Percentiles rank a stretch among this genome's conserved stretches.
Conservation (phyloP, 2,797 vertebrate genomes). For the Neosilurus hyrtlii region DNA sequence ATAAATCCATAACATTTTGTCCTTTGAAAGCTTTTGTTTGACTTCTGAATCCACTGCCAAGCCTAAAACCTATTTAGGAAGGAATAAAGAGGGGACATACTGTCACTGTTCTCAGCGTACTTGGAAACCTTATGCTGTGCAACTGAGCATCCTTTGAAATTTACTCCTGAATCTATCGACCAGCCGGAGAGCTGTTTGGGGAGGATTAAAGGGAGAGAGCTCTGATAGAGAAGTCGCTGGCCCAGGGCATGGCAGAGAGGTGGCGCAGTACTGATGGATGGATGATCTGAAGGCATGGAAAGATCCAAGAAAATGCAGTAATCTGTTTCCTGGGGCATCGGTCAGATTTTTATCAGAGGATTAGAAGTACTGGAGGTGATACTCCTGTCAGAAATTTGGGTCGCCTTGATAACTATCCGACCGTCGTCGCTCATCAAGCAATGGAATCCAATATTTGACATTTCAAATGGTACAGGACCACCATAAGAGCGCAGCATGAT, state of each 20-base stretch:
- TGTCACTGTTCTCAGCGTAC: not conserved
- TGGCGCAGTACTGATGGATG: not conserved
- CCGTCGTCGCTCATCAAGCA: not conserved
- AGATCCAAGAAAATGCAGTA: conserved; percentile 3
- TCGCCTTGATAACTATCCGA: not conserved
- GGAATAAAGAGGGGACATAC: not conserved
- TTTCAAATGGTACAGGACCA: not conserved
- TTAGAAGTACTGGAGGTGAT: not conserved
- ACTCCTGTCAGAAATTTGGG: not conserved
- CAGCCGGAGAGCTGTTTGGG: conserved; percentile 14
- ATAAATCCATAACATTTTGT: not conserved
- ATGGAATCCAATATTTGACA: not conserved
- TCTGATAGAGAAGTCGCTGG: not conserved
- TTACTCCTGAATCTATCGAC: conserved; percentile 4
- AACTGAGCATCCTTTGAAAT: not conserved
- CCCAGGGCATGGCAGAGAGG: not conserved
- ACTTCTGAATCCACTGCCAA: not conserved
- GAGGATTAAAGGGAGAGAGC: conserved; percentile 3
- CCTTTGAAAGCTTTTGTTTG: not conserved
- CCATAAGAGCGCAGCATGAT: not conserved
- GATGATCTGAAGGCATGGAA: not conserved
- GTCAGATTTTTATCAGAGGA: not conserved
- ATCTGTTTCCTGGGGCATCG: not conserved
- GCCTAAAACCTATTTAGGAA: conserved; percentile 3
- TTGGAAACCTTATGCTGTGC: conserved; percentile 2